These are phyloP conservation scores for Palythoa caribaeorum DNA, from an alignment of 92 coral and sea anemone genomes.

Conservation along the genomic window DNA sequence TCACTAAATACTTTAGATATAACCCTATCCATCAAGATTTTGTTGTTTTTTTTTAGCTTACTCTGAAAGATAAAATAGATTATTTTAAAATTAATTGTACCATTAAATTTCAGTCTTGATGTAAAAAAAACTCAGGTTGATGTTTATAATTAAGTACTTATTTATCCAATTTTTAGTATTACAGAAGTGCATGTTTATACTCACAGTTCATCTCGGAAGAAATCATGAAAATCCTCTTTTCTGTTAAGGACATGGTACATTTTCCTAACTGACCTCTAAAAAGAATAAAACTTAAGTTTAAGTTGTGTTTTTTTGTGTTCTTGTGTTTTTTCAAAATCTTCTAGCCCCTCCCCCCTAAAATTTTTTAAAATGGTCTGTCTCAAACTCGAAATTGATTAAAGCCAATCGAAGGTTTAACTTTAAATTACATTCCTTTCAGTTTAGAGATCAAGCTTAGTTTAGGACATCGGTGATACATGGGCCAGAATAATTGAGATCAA, in stretches of 20 bases:
- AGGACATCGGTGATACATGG: no score
- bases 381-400: no score
- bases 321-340: background rate
- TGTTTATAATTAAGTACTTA: no score
- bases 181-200: no score
- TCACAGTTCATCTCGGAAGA: constrained; percentile 17
- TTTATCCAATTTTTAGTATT: no score
- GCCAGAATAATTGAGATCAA: no score
- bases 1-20: constrained; percentile 36
- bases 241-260: constrained; percentile 43
- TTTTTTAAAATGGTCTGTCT: background rate
- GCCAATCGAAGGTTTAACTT: no score
- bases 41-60: constrained; percentile 43
- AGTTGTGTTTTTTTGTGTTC: background rate
- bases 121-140: no score
- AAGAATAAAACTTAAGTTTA: constrained; percentile 1
- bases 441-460: no score
- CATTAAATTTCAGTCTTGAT: no score
- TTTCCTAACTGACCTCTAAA: constrained; percentile 53
- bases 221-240: constrained; percentile 62
- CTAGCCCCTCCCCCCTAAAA: background rate
- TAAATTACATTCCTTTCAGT: no score
- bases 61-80: constrained; percentile 20
- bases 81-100: no score
- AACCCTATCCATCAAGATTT: constrained; percentile 43